These are phyloP conservation scores for Cephus sareptanus DNA, from an alignment of 2,888 invertebrate species.

Conservation along the genomic window DNA sequence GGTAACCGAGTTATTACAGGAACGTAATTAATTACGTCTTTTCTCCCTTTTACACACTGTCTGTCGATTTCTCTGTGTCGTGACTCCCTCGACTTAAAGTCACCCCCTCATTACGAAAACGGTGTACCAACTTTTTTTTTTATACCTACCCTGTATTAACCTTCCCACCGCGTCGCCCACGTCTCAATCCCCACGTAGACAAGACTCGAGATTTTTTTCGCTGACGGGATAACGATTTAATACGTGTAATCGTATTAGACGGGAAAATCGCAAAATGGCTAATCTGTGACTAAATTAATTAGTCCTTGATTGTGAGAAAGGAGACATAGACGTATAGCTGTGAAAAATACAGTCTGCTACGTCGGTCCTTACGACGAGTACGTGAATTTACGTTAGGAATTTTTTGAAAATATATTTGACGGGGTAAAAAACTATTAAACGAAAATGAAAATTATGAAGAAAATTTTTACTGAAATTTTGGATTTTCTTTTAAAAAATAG, in stretches of 20 bases:
- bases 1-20: slow-evolving; percentile 50
- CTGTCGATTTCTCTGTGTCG: not conserved
- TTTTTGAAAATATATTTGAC: not conserved
- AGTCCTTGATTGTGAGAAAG: slow-evolving; percentile 14
- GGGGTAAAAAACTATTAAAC: not conserved
- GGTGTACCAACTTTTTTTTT: slow-evolving; percentile 15
- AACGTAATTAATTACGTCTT: slow-evolving; percentile 61
- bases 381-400: not conserved
- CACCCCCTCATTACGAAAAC: slow-evolving; percentile 21
- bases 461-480: slow-evolving; percentile 7
- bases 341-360: not conserved
- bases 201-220: slow-evolving; percentile 43
- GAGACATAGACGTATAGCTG: not conserved
- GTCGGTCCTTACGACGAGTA: not conserved
- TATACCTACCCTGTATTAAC: slow-evolving; percentile 13
- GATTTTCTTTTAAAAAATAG: not conserved
- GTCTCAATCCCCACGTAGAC: slow-evolving; percentile 17
- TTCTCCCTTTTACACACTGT: not conserved
- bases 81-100: slow-evolving; percentile 13
- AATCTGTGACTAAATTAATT: slow-evolving; percentile 43
- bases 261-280: slow-evolving; percentile 42
- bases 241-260: slow-evolving; percentile 43
- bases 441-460: not conserved
- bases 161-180: not conserved
- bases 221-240: slow-evolving; percentile 52